Base-by-base conservation (phyloP, 2,888 invertebrate genomes). In the Epicampocera succincta region DNA sequence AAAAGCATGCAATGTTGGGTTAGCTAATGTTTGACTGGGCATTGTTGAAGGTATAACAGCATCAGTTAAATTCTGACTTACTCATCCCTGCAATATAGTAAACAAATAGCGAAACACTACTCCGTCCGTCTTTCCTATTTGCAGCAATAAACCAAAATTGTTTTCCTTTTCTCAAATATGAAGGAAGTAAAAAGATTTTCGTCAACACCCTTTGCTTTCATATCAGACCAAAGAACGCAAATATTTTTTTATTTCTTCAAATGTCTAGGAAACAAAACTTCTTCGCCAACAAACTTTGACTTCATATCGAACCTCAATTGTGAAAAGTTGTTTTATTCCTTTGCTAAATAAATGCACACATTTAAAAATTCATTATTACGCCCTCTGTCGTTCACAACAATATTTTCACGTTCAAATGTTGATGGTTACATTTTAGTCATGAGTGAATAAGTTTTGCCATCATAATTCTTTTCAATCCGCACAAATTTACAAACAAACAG, bases 321-420 rank as follows among this genome's bases (percentile, higher is more conserved):
- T 8, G 33, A 33, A 33, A 33, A 29, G 17, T 19, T 68, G 19
- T 66, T 71, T 42, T 69, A n/a, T 65, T 54, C 25, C 38, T 54
- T 63, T 80, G 52, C 38, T 44, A 21, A 77, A 73, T 61, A 52
- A 80, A 76, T 72, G 48, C 48, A 54, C 56, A 63, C 66, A 73
- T 77, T 81, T 73, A 65, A 82, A 82, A 82, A 73, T 81, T 69
- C 82, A 78, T 77, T 61, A 77, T 58, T 78, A 82, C 78, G 78
- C 78, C 82, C 82, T 71, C 82, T 78, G 65, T 77, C 58, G 58
- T 69, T 78, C 21, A 58, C 38, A 66, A 69, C 38, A 52, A 61
- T 38, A 46, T 38, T 56, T 46, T 33, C 25, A 25, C 56, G n/a
- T 68, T 58, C 17, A 4, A 50, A 54, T 63, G 44, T 54, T 12